Evolutionary conservation across 2,888 invertebrate genomes (phyloP), one percentile per base, ranked within the genome.

Genomic region (Helicoverpa assulta): DNA sequence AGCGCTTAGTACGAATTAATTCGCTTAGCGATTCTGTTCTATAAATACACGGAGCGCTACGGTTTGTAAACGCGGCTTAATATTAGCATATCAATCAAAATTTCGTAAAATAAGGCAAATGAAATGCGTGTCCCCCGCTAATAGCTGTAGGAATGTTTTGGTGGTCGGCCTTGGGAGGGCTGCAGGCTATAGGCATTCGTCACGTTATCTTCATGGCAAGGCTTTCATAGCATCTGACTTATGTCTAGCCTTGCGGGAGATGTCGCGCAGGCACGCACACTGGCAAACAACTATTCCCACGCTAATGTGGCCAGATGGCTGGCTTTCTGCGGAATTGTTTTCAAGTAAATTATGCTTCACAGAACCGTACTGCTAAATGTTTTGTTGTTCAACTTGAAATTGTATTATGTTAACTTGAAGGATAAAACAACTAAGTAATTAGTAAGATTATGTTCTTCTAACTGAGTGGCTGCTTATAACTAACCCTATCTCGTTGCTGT

Each of bases 181-280:
- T 76, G 76, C 54, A 59, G 64, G 63, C 85, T 83, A 90, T 87
- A 87, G 88, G 82, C 81, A 83, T 80, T 82, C 83, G 86, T 85
- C 90, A 90, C 88, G 90, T 89, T 87, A 90, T 89, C 87, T 87
- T 82, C 81, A 73, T 67, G 68, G 71, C 69, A 70, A 67, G 67
- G 80, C 72, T 86, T 84, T 86, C 86, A 85, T 85, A 88, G 74
- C 73, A 62, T 72, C 76, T 75, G 75, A 80, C 83, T 86, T 84
- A 85, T 84, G 78, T 79, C 14, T 73, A 80, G 66, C 67, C 80
- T 81, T 71, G 76, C 67, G 63, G 76, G 81, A 85, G 88, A 90
- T 89, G 89, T 86, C 87, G 84, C 83, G 82, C 75, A 76, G 85
- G 75, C 92, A 92, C 91, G 91, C 89, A 90, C 88, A 69, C 57